A percentile compares a stretch with the other conserved stretches of the same genome.
Evolutionary conservation across 2,888 invertebrate genomes (phyloP).

Genomic region (Nebria brevicollis): DNA sequence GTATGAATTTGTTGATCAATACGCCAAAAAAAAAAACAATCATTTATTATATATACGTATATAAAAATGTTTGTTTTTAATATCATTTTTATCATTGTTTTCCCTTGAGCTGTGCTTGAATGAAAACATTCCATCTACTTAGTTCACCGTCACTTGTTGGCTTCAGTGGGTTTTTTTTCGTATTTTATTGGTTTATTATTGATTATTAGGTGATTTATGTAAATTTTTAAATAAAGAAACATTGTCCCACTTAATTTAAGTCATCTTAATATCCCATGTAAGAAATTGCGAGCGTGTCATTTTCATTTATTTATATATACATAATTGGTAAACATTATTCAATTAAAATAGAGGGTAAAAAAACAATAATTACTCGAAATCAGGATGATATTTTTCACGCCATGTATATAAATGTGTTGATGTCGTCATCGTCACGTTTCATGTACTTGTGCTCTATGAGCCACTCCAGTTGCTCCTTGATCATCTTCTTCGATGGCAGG

Average conservation of each 20-base stretch:
- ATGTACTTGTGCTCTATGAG: constrained; percentile 99
- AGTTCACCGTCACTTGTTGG: constrained; percentile 3
- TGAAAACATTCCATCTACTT: constrained; percentile 24
- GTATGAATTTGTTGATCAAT: constrained; percentile 5
- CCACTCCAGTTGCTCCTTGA: constrained; percentile 99
- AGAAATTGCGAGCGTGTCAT: not conserved
- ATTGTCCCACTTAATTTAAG: constrained; percentile 31
- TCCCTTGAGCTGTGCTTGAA: constrained; percentile 32
- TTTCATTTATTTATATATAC: not conserved
- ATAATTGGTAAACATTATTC: constrained; percentile 8
- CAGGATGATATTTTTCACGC: constrained; percentile 69
- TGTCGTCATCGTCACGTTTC: constrained; percentile 95
- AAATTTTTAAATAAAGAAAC: constrained; percentile 37
- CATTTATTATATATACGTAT: not conserved
- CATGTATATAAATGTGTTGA: constrained; percentile 98
- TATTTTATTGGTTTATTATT: constrained; percentile 33
- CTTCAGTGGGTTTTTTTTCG: not conserved
- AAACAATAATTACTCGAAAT: not conserved
- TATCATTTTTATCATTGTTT: not conserved
- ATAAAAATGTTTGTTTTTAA: constrained; percentile 24
- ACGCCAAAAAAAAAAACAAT: not conserved
- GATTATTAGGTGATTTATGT: constrained; percentile 19
- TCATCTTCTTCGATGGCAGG: constrained; percentile 98
- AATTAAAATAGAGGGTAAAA: not conserved
- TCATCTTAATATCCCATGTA: not conserved